Conservation (phyloP, 92 coral and sea anemone species). For the Phymanthus crucifer region DNA sequence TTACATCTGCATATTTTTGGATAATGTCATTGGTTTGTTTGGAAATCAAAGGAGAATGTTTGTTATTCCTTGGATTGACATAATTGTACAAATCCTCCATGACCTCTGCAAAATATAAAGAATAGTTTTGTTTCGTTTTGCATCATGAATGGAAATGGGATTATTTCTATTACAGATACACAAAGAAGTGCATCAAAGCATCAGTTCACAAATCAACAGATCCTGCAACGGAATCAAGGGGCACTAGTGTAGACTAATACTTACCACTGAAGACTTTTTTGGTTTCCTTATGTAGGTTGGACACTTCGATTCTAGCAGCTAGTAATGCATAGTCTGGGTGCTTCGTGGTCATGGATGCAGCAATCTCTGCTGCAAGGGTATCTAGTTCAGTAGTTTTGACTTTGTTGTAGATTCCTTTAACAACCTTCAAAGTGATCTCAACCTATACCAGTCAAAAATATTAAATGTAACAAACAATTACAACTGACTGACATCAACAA, state of each 20-base stretch:
- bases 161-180: background rate
- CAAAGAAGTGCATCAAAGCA: too few species aligned
- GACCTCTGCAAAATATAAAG: conserved; percentile 62
- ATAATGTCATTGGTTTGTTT: conserved; percentile 71
- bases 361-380: conserved; percentile 92
- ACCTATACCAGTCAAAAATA: conserved; percentile 61
- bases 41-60: conserved; percentile 87
- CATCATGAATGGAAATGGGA: background rate
- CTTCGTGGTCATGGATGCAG: conserved; percentile 96
- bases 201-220: too few species aligned
- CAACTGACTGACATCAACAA: too few species aligned
- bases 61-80: conserved; percentile 86
- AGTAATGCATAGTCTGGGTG: conserved; percentile 96
- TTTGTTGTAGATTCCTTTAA: conserved; percentile 87
- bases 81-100: conserved; percentile 89
- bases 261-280: conserved; percentile 90
- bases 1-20: conserved; percentile 83
- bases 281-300: conserved; percentile 96
- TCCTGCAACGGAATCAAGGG: too few species aligned
- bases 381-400: conserved; percentile 91
- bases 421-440: conserved; percentile 80
- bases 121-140: too few species aligned
- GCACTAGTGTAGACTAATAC: too few species aligned
- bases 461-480: too few species aligned
- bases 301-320: conserved; percentile 95